These are phyloP conservation scores for Belgica antarctica DNA, from an alignment of 2,888 invertebrate genomes.

Conservation along the genomic window DNA sequence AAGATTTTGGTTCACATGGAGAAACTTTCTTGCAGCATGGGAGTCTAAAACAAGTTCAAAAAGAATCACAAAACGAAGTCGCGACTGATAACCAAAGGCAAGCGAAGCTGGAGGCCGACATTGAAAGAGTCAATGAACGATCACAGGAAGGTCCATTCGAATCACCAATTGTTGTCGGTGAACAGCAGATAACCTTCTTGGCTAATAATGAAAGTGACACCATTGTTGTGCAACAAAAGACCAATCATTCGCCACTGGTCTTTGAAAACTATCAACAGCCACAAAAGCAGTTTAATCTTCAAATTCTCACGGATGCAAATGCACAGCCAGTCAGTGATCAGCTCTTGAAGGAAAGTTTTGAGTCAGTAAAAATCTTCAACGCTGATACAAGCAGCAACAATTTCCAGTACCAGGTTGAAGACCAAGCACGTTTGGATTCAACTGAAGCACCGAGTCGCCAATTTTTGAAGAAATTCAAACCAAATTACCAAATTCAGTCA, in stretches of 20 bases:
- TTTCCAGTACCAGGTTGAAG: conserved; percentile 37
- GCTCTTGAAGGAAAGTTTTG: conserved; percentile 33
- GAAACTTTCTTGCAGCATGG: conserved; percentile 9
- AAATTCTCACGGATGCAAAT: conserved; percentile 50
- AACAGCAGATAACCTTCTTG: conserved; percentile 44
- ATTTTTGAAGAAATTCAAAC: conserved; percentile 52
- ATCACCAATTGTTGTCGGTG: conserved; percentile 57
- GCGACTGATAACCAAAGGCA: conserved; percentile 48
- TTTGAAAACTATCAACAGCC: conserved; percentile 40
- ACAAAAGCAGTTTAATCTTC: conserved; percentile 50
- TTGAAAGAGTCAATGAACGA: too few species aligned
- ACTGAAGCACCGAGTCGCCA: conserved; percentile 52
- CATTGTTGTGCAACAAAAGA: conserved; percentile 35
- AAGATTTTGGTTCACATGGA: too few species aligned
- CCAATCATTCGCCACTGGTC: neutral
- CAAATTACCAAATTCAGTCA: conserved; percentile 44
- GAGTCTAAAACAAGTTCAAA: conserved; percentile 49
- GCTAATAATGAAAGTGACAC: conserved; percentile 50
- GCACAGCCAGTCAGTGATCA: conserved; percentile 50
- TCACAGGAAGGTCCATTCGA: conserved; percentile 50
- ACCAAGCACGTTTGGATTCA: conserved; percentile 27
- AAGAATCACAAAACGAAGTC: conserved; percentile 48
- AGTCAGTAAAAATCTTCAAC: neutral
- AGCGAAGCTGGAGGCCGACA: conserved; percentile 48
- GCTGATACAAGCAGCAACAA: conserved; percentile 33